Evolutionary conservation across 2,797 vertebrate species (phyloP).

Genomic region (Tangara arthus): DNA sequence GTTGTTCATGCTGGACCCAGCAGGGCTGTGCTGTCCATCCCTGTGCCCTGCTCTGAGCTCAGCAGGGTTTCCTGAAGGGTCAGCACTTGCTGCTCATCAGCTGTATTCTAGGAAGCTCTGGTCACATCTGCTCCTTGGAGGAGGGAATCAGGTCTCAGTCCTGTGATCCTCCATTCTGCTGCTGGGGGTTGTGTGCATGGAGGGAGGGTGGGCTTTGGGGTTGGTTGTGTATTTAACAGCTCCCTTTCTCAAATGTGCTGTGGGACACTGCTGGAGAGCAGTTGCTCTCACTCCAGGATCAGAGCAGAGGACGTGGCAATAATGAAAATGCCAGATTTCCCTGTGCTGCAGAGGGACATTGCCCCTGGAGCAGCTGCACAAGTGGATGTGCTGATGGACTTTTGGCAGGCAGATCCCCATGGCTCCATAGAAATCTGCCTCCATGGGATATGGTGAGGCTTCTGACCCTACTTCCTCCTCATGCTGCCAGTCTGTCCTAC

Average conservation of each 20-base stretch:
- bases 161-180: background rate
- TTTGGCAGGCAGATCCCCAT: background rate
- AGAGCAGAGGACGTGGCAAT: background rate
- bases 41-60: accelerated
- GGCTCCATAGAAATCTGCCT: background rate
- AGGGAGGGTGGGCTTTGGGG: background rate
- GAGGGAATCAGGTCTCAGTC: background rate
- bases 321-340: background rate
- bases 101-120: background rate
- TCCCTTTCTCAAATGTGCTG: background rate
- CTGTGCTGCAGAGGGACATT: background rate
- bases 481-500: background rate
- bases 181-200: background rate
- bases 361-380: background rate
- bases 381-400: background rate
- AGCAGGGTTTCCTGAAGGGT: background rate
- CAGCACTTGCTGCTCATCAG: background rate
- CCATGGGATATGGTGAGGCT: background rate
- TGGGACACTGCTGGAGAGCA: background rate
- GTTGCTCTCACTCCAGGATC: background rate
- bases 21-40: background rate
- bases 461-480: background rate
- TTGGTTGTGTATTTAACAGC: background rate
- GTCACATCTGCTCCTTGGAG: background rate
- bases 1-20: background rate